phyloP scores from a whole-genome alignment of 2,113 vertebrate genomes.

The Solenodon paradoxus region DNA sequence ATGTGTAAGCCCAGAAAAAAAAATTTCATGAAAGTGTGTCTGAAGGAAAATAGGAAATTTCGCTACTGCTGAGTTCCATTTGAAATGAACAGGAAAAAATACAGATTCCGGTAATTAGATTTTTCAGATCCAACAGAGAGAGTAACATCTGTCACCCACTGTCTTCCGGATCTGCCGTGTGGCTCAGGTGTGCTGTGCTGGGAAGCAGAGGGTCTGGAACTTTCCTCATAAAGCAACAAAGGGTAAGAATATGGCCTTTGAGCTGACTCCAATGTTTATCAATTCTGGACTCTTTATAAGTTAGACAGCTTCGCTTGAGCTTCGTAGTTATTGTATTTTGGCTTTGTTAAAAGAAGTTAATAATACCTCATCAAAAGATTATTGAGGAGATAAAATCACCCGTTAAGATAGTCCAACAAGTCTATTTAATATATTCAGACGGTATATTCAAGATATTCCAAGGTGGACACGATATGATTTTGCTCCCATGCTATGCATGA shows the following conservation, averaged over 20 bases:
- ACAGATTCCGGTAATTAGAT: background rate
- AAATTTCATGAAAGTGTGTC: background rate
- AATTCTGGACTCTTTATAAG: background rate
- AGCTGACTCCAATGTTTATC: background rate
- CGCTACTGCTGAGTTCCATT: background rate
- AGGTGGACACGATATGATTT: too few species aligned
- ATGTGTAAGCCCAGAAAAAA: background rate
- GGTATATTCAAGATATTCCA: too few species aligned
- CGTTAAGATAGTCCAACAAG: background rate
- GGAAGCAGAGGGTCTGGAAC: background rate
- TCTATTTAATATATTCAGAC: too few species aligned
- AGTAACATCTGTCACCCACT: background rate
- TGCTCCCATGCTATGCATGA: too few species aligned
- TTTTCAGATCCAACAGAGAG: background rate
- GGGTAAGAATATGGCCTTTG: too few species aligned
- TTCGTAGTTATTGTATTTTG: background rate
- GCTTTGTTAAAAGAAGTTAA: background rate
- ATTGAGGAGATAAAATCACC: background rate
- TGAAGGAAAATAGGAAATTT: background rate
- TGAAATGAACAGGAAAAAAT: background rate
- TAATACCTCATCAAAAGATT: background rate
- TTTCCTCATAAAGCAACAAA: background rate
- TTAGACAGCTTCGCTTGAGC: background rate
- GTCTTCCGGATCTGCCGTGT: rapidly evolving
- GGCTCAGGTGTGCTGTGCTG: rapidly evolving